Evolutionary conservation across 2,888 invertebrate genomes (phyloP), one percentile per base, ranked within the genome.

Genomic region (Drosophila trichaetosa): DNA sequence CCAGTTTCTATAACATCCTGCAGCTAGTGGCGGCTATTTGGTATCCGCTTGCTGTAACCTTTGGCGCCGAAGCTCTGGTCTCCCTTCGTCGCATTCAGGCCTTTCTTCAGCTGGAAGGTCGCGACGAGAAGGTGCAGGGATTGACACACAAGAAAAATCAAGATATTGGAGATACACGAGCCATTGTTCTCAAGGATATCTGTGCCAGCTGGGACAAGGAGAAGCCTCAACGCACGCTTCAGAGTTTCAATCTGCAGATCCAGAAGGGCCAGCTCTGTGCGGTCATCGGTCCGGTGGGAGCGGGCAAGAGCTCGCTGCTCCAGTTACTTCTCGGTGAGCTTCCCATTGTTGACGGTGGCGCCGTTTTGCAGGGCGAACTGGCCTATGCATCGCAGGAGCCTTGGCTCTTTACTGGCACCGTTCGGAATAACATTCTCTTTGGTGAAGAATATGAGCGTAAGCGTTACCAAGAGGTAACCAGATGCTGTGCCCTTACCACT

Each of bases 281-380:
- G 2, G 94, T 98, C 21, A 96, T 98, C 69, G 98, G 98, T 13
- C 96, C 97, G 0, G 98, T 98, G 16, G 98, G 98, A 11, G 94
- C 97, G 36, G 98, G 98, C 89, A 98, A 95, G 93, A 94, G 94
- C 62, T 94, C 94, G 0, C 75, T 94, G 49, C 88, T 94, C n/a
- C 94, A 94, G 82, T 91, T 94, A 34, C 89, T 96, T 8, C 93
- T 96, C 18, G 94, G 94, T 5, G 96, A 96, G 89, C 90, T 96
- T 10, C 94, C 95, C 2, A 91, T 94, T 3, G 83, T 84, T 1
- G 83, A 90, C 40, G 96, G 96, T 0, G 92, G 89, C 5, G 91
- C 95, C 4, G 89, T 94, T 73, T 92, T 95, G 2, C 92, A 93
- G 31, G 96, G 96, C 13, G 91, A 91, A 11, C 78, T 95, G 0